Evolutionary conservation across 2,888 invertebrate species (phyloP), one percentile per base, ranked within the genome.

Genomic region (Acleris sparsana): DNA sequence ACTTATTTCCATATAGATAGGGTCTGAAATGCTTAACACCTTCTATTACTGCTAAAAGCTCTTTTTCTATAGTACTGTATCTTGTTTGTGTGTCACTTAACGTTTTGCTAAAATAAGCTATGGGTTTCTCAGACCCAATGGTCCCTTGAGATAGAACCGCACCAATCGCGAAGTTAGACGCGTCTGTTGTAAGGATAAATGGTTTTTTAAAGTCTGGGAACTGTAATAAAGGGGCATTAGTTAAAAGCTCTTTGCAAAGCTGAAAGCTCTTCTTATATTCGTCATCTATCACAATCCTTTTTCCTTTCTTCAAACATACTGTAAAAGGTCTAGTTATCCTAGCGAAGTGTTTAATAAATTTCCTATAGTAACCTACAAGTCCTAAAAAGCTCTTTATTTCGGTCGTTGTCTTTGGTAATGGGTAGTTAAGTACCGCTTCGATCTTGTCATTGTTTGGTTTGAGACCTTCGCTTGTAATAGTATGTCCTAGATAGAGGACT

Each of bases 311-410:
- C 5, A 70, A 33, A 33, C 69, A 66, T 33, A 22, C n/a, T 1
- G 70, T 71, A 9, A 33, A 9, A 33, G 33, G 33, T 33, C 9
- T 33, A 2, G 33, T 33, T 33, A 33, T 33, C 3, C 33, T 18
- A 55, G 33, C 33, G 9, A 33, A 33, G 33, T 33, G 9, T 9
- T 9, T 33, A 9, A 33, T 9, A 2, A 33, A 33, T 33, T 33
- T 33, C 3, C 33, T 33, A 33, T 33, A 33, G 9, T 33, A 33
- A 9, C 33, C 33, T 33, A 33, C 9, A 3, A 86, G 53, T 9
- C 84, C 84, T 22, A 84, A 52, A 63, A 86, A 87, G 17, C 67
- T 56, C 73, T 76, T 75, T 0, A 79, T 76, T 60, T 76, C 72
- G 5, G 63, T 75, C 0, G 63, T 7, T 0, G 70, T 73, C 59